Evolutionary conservation across 2,888 invertebrate species (phyloP), one percentile per base, ranked within the genome.

Genomic region (Heliconius hortense): DNA sequence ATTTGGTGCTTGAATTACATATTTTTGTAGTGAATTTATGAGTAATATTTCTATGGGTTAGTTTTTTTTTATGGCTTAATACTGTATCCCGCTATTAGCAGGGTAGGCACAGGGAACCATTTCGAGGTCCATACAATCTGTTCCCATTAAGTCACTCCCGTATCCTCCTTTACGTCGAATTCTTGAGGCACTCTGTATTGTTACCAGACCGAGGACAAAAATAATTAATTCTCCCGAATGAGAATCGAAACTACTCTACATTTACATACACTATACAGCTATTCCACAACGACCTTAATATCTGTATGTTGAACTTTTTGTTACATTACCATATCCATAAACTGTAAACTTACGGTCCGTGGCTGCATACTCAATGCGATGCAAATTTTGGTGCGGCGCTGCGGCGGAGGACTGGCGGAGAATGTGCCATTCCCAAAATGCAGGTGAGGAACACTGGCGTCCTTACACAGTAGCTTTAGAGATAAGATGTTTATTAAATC

Each of bases 331-430:
- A 76, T 78, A 82, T 86, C 85, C 79, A 80, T 60, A 63, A 10
- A 60, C 73, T 74, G 62, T 28, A 73, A 76, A 39, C 48, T 77
- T 64, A 68, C 60, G 59, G 80, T 74, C 73, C 77, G 80, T 81
- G 82, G 86, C 83, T 87, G 88, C 89, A 89, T 89, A 86, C 84
- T 84, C 84, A 89, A 90, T 90, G 89, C 89, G 88, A 91, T 91
- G 90, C 89, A 90, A 91, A 90, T 90, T 85, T 83, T 82, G 84
- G 80, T 85, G 85, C 86, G 87, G 56, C 88, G 86, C 88, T 86
- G 89, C 81, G 85, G 86, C 82, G 81, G 82, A 77, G 78, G 77
- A 77, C 78, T 79, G 77, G 73, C 76, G 76, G 77, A 78, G 79
- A 77, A 79, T 79, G 74, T 75, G 79, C 74, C 77, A 78, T 68